Percentiles rank a stretch among this genome's conserved stretches.
Conservation (phyloP, 2,888 invertebrate species). For the Empis livida region DNA sequence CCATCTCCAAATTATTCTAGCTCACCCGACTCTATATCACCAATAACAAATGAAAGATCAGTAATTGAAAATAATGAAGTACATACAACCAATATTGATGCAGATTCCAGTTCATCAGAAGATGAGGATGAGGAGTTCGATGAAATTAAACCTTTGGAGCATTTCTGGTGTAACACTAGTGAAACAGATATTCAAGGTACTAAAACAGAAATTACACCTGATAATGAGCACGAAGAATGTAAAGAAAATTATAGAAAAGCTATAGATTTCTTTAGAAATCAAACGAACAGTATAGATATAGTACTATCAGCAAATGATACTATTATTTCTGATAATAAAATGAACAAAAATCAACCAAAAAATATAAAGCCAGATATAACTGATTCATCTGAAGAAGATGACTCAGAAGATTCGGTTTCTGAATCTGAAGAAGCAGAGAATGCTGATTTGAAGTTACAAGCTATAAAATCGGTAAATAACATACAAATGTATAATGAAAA, state of each 20-base stretch:
- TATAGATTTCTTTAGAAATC: too few relatives aligned
- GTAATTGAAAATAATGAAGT: too few relatives aligned
- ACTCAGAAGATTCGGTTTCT: conserved; percentile 7
- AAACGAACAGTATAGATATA: too few relatives aligned
- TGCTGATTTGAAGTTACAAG: conserved; percentile 23
- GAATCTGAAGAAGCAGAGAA: conserved; percentile 2
- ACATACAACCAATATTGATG: too few relatives aligned
- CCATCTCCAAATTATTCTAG: conserved; percentile 16
- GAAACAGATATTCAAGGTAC: too few relatives aligned
- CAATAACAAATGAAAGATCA: background rate
- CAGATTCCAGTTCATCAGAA: too few relatives aligned
- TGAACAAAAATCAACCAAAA: background rate
- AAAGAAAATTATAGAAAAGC: too few relatives aligned
- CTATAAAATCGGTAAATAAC: conserved; percentile 42
- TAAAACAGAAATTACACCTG: too few relatives aligned
- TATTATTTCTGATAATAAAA: background rate
- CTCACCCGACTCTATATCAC: background rate
- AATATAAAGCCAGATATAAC: background rate
- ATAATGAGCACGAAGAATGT: too few relatives aligned
- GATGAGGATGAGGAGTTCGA: too few relatives aligned
- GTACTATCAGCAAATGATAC: background rate
- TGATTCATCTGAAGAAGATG: conserved; percentile 6
- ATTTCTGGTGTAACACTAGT: too few relatives aligned
- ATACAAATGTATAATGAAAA: conserved; percentile 38
- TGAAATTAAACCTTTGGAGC: too few relatives aligned